Conservation (phyloP, 2,113 vertebrate genomes). For the Myanophis thanlyinensis region DNA sequence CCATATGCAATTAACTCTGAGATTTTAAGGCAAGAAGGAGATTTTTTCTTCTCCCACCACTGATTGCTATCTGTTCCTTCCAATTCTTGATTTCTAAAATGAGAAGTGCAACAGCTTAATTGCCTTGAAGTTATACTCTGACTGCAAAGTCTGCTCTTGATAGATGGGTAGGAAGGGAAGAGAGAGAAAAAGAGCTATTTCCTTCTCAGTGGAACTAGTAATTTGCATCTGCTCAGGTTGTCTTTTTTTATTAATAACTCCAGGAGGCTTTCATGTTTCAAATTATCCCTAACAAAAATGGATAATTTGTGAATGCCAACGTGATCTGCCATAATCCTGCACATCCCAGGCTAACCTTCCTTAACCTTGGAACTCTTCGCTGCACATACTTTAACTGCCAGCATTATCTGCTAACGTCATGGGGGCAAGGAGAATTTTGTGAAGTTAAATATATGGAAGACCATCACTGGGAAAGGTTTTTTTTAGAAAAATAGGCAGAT, state of each 20-base stretch:
- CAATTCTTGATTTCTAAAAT: slow-evolving; percentile 11
- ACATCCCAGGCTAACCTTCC: neutral
- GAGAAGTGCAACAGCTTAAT: neutral
- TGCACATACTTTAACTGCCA: neutral
- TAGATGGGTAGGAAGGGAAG: neutral
- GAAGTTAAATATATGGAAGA: neutral
- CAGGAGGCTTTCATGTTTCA: neutral
- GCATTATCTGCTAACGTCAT: neutral
- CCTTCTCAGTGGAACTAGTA: neutral
- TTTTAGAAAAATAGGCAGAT: neutral
- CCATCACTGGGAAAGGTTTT: neutral
- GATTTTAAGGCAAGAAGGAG: neutral
- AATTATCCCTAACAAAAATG: neutral
- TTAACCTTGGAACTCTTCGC: neutral
- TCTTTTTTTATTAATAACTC: neutral
- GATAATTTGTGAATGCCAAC: neutral
- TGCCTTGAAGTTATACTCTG: slow-evolving; percentile 1
- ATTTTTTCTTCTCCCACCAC: neutral
- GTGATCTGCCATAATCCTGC: neutral
- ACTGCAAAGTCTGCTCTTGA: neutral
- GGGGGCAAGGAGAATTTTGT: neutral
- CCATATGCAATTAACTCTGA: neutral
- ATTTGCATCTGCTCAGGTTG: neutral
- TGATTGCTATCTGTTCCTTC: slow-evolving; percentile 7
- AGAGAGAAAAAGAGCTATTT: neutral